These are phyloP conservation scores for Steinernema hermaphroditum DNA, from an alignment of 2,888 invertebrate genomes.

Conservation along the genomic window DNA sequence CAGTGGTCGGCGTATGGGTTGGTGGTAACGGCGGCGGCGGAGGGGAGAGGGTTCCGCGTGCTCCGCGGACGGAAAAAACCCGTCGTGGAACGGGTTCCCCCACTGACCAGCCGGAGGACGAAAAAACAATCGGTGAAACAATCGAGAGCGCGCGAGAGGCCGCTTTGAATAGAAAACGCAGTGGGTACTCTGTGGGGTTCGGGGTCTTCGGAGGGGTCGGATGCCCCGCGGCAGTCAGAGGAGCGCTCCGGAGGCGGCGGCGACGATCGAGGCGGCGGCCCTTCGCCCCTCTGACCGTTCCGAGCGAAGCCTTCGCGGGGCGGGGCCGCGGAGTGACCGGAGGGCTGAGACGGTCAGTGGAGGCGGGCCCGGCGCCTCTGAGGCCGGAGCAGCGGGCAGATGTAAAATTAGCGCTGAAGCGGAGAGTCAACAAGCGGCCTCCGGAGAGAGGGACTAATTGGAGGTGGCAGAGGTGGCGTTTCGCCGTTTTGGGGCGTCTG, in stretches of 20 bases:
- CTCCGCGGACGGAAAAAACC: conserved; percentile 27
- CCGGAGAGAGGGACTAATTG: not conserved
- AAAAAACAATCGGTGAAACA: conserved; percentile 30
- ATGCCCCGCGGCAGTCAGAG: conserved; percentile 23
- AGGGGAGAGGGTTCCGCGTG: conserved; percentile 25
- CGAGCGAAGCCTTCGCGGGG: not conserved
- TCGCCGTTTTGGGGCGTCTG: not conserved
- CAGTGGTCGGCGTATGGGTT: conserved; percentile 30
- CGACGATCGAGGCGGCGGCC: conserved; percentile 14
- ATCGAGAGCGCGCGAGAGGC: conserved; percentile 31
- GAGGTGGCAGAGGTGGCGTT: not conserved
- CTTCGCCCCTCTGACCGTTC: conserved; percentile 28
- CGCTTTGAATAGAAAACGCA: conserved; percentile 21
- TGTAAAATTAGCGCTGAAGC: not conserved
- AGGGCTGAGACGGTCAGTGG: not conserved
- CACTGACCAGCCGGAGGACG: conserved; percentile 23
- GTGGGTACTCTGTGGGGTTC: not conserved
- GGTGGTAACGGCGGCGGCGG: conserved; percentile 17
- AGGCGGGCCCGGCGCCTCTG: no score
- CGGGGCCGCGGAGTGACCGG: conserved; percentile 22
- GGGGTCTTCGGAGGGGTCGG: conserved; percentile 8
- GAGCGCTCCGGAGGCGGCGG: conserved; percentile 14
- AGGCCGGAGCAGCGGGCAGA: not conserved
- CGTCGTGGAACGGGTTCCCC: conserved; percentile 31
- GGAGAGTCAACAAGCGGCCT: not conserved